phyloP scores from a whole-genome alignment of 2,797 vertebrate species.

The Euphonia xanthogaster region DNA sequence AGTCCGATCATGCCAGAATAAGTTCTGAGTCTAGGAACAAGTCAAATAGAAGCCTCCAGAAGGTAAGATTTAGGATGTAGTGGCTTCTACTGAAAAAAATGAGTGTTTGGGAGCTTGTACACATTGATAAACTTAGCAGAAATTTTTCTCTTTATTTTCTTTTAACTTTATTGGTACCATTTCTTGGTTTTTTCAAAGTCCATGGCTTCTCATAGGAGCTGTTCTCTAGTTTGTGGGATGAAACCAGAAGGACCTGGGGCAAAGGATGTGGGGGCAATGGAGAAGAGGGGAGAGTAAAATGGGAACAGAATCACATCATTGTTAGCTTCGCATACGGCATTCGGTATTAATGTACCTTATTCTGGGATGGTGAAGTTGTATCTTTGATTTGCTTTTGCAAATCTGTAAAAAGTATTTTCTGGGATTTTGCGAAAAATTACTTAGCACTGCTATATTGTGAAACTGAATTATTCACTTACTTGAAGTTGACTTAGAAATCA shows the following conservation, averaged over 20 bases:
- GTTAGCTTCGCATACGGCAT: not conserved
- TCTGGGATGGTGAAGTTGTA: not conserved
- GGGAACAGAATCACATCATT: not conserved
- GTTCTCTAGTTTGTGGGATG: not conserved
- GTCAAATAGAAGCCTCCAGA: not conserved
- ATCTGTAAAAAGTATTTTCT: not conserved
- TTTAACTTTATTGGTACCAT: not conserved
- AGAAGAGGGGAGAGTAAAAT: not conserved
- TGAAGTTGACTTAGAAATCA: not conserved
- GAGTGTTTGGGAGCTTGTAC: rapidly evolving
- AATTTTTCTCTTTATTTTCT: not conserved
- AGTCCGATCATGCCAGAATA: not conserved
- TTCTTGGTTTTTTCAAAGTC: rapidly evolving
- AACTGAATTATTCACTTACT: not conserved
- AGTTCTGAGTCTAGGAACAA: not conserved
- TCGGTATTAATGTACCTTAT: not conserved
- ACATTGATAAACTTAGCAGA: not conserved
- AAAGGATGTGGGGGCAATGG: not conserved
- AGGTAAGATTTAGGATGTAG: not conserved
- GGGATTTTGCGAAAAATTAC: not conserved
- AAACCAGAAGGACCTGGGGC: not conserved
- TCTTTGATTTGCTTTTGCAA: not conserved
- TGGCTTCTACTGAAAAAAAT: not conserved
- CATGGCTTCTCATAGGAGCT: not conserved
- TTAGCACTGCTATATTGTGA: not conserved